Conservation (phyloP, 2,888 invertebrate genomes). For the Erebia epiphron region DNA sequence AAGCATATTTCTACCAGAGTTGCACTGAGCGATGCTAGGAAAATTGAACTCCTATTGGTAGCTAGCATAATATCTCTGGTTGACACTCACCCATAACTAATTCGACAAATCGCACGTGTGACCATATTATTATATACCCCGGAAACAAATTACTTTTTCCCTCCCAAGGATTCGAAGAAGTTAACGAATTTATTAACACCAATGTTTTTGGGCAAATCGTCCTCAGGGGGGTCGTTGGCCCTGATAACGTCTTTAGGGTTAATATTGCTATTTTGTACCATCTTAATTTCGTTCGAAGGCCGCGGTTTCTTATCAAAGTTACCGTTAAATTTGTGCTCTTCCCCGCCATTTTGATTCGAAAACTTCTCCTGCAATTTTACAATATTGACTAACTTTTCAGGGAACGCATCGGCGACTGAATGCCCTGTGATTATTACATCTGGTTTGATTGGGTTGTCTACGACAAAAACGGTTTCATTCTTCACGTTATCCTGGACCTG, state of each 20-base stretch:
- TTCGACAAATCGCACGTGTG: constrained; percentile 2
- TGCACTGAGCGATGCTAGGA: no score
- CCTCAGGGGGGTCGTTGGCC: constrained; percentile 76
- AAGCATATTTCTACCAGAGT: not conserved
- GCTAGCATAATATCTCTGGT: no score
- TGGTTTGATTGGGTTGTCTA: constrained; percentile 20
- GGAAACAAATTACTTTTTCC: constrained; percentile 61
- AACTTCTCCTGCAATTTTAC: constrained; percentile 37
- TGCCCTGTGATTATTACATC: constrained; percentile 18
- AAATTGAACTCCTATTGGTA: no score
- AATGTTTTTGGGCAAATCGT: constrained; percentile 76
- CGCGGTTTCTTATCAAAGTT: constrained; percentile 52
- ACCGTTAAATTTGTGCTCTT: constrained; percentile 49
- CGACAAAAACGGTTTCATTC: constrained; percentile 43
- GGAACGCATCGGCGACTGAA: constrained; percentile 8
- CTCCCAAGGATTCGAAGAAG: constrained; percentile 76
- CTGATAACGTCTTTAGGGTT: constrained; percentile 71
- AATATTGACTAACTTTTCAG: constrained; percentile 33
- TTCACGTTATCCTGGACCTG: constrained; percentile 17
- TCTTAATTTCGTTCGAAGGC: constrained; percentile 74
- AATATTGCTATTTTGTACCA: constrained; percentile 63
- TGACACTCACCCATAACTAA: no score
- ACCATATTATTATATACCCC: not conserved
- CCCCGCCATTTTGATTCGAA: constrained; percentile 42
- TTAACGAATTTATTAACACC: constrained; percentile 78